Evolutionary conservation across 2,113 vertebrate genomes (phyloP).

Genomic region (Rhombomys opimus): DNA sequence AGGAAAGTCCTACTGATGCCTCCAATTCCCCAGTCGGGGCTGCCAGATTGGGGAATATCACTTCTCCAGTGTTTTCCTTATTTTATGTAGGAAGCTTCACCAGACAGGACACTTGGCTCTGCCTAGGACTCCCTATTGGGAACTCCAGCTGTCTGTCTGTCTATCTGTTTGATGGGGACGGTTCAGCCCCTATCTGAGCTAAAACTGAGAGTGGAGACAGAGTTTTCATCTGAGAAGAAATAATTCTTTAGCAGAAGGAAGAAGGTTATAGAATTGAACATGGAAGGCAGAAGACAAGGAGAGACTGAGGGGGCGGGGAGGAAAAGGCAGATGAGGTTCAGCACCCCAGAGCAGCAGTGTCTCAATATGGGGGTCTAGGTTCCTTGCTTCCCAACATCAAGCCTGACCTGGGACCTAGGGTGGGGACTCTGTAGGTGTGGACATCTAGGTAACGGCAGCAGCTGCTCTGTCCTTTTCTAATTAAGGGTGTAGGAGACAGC

Average conservation of each 20-base stretch:
- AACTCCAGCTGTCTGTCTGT: not conserved
- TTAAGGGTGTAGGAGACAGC: conserved; percentile 74
- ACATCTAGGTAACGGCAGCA: not conserved
- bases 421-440: not conserved
- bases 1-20: not conserved
- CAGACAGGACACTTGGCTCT: not conserved
- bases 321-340: not conserved
- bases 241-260: not conserved
- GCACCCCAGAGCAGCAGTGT: not conserved
- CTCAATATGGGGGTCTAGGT: not conserved
- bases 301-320: not conserved
- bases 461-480: not conserved
- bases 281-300: not conserved
- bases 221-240: not conserved
- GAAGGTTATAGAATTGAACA: not conserved
- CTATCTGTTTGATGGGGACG: not conserved
- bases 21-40: not conserved
- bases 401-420: accelerated
- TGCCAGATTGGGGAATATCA: not conserved
- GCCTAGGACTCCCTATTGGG: not conserved
- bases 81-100: not conserved
- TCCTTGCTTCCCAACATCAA: not conserved
- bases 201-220: not conserved
- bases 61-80: not conserved
- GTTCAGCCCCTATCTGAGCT: not conserved